Percentiles rank a stretch among this genome's conserved stretches.
phyloP scores from a whole-genome alignment of 2,113 vertebrate genomes.

The Desmodus rotundus region DNA sequence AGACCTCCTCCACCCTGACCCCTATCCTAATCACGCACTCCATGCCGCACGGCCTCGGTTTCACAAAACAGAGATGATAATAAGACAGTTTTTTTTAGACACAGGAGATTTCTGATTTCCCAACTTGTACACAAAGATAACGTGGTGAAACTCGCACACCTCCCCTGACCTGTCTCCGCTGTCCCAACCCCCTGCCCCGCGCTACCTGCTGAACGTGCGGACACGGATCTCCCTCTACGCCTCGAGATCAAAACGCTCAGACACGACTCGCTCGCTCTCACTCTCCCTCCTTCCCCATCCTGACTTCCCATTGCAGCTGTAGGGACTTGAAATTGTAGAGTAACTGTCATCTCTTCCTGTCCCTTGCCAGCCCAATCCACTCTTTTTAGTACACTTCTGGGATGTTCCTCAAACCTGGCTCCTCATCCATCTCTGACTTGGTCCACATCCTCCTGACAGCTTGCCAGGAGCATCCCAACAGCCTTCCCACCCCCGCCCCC shows the following conservation, averaged over 20 bases:
- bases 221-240: accelerated
- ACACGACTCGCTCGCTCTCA: accelerated
- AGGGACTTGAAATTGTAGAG: background rate
- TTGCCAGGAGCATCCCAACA: background rate
- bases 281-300: background rate
- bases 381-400: background rate
- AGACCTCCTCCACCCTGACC: background rate
- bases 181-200: background rate
- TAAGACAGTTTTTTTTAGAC: background rate
- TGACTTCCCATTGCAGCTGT: background rate
- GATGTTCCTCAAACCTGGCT: background rate
- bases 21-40: background rate
- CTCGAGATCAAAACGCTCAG: background rate
- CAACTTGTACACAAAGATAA: background rate
- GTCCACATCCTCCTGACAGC: background rate
- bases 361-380: background rate
- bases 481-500: background rate
- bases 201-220: background rate
- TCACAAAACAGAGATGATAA: background rate
- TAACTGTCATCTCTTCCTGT: background rate
- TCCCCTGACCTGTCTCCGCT: too few species aligned
- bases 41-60: background rate
- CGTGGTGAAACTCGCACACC: background rate
- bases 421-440: background rate
- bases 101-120: background rate